These are phyloP conservation scores for Holotrichia oblita DNA, from an alignment of 1,140 invertebrate genomes.

Conservation along the genomic window DNA sequence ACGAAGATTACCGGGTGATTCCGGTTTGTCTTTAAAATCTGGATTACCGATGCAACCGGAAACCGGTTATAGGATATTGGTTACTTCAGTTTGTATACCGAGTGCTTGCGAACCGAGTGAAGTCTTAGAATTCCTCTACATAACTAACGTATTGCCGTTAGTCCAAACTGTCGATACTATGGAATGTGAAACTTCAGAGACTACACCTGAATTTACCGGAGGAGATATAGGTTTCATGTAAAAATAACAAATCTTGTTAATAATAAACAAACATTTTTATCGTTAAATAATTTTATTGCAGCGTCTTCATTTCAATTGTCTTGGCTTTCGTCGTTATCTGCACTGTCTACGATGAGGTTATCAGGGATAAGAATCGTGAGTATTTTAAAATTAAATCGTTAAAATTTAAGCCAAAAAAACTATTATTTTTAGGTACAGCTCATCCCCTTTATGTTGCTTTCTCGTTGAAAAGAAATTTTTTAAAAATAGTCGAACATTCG, in stretches of 20 bases:
- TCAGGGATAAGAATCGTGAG: background rate
- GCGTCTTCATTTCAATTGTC: constrained; percentile 25
- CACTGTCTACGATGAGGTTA: constrained; percentile 17
- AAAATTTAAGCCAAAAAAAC: too few species aligned
- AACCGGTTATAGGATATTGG: constrained; percentile 20
- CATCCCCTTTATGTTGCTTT: background rate
- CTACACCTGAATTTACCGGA: background rate
- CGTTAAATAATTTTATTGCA: constrained; percentile 18
- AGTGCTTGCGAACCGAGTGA: constrained; percentile 16
- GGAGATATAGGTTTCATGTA: constrained; percentile 21
- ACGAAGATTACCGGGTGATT: background rate
- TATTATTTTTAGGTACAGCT: background rate
- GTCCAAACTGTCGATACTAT: background rate
- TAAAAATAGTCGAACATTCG: background rate
- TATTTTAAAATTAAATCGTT: background rate
- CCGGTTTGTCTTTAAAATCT: background rate
- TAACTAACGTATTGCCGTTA: background rate
- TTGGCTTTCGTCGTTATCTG: background rate
- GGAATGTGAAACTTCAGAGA: constrained; percentile 4
- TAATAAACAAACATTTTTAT: background rate
- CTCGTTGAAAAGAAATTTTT: constrained; percentile 5
- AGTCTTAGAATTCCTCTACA: background rate
- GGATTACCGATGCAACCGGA: constrained; percentile 12
- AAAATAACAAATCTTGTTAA: background rate
- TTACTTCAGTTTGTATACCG: constrained; percentile 22